Evolutionary conservation across 2,888 invertebrate species (phyloP), one percentile per base, ranked within the genome.

Genomic region (Caenorhabditis angaria): DNA sequence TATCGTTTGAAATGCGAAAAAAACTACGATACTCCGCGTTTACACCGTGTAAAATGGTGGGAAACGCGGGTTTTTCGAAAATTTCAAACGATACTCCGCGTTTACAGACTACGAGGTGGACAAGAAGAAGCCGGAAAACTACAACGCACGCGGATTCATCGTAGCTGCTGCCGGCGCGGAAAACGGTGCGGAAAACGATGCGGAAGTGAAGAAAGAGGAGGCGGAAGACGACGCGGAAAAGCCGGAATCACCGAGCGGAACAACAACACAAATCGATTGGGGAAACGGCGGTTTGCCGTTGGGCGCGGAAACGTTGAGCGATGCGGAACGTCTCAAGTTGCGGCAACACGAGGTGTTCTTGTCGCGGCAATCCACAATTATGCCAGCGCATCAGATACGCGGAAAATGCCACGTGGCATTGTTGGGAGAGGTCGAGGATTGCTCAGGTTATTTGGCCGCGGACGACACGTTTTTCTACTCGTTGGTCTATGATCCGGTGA

Each of bases 401-500:
- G 99, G 86, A 67, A 99, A 99, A 91, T 99, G 99, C 91, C 93
- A 94, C 85, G 99, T 99, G 86, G 97, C 97, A 83, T 91, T 99
- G 87, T 93, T 99, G 90, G 97, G 97, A 91, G 99, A 99, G 91
- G 96, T 97, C 68, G 99, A 99, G 91, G 94, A 95, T 83, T 91
- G 96, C 88, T 91, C 93, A 88, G 94, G 94, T 89, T 99, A 99
- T 91, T 93, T 94, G 91, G 95, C 94, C 47, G 81, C 83, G 29
- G 86, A 95, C 92, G 97, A 99, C 90, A 93, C 94, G 89, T 99
- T 99, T 91, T 99, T 97, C 91, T 99, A 99, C 91, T 97, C 97
- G 89, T 91, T 99, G 90, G 97, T 99, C 24, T 99, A 97, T 90
- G 99, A 99, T 91, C 97, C 97, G 84, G 93, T 94, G 90, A 96